Conservation (phyloP, 35 echinoderm and acorn worm genomes). For the Apostichopus parvimensis region DNA sequence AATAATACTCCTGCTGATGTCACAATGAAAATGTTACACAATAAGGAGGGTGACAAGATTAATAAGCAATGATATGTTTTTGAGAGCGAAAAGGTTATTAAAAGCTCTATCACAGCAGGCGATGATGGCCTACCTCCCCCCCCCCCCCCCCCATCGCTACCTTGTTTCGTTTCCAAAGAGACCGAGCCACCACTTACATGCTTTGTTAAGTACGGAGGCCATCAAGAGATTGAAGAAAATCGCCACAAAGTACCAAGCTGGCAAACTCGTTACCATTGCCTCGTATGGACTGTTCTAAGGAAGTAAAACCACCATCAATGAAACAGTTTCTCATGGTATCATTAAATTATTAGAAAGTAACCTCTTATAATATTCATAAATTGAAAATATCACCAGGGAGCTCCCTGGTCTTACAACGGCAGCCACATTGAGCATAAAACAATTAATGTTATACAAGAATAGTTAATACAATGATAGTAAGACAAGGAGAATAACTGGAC, state of each 20-base stretch:
- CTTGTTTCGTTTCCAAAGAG: neutral
- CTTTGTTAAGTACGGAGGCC: neutral
- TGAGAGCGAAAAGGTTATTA: neutral
- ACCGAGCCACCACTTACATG: neutral
- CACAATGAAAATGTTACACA: neutral
- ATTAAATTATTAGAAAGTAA: too few relatives aligned
- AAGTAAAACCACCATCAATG: neutral
- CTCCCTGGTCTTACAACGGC: too few relatives aligned
- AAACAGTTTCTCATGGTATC: neutral
- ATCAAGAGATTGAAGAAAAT: neutral
- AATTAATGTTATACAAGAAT: too few relatives aligned
- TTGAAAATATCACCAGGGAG: too few relatives aligned
- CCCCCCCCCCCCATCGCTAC: too few relatives aligned
- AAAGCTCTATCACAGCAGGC: neutral
- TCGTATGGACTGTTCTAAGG: neutral
- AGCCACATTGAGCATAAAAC: too few relatives aligned
- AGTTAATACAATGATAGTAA: too few relatives aligned
- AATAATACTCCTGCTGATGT: too few relatives aligned
- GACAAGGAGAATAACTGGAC: too few relatives aligned
- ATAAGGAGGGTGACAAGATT: neutral
- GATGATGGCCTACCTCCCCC: too few relatives aligned
- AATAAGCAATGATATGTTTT: neutral
- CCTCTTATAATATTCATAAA: too few relatives aligned
- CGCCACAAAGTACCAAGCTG: neutral
- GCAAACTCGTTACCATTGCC: neutral